Percentiles rank a stretch among this genome's conserved stretches.
Evolutionary conservation across 1,140 invertebrate genomes (phyloP).

Genomic region (Polypedilum pembai): DNA sequence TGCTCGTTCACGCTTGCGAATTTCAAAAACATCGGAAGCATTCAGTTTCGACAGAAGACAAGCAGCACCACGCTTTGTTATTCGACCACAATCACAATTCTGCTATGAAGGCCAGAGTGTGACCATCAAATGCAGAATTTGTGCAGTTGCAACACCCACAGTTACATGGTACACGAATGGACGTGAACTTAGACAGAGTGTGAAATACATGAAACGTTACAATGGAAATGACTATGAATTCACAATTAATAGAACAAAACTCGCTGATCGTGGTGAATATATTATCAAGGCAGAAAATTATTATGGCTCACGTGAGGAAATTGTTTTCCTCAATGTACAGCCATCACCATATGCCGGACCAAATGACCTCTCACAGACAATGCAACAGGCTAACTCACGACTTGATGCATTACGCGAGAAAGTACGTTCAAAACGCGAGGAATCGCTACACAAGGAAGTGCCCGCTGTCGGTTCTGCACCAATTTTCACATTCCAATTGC

Average conservation of each 20-base stretch:
- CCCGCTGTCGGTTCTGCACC: conserved; percentile 84
- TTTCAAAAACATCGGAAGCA: conserved; percentile 32
- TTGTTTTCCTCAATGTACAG: conserved; percentile 96
- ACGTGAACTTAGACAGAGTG: conserved; percentile 88
- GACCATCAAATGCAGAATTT: conserved; percentile 93
- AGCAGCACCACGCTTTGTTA: conserved; percentile 95
- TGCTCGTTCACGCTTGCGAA: not conserved
- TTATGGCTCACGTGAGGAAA: conserved; percentile 92
- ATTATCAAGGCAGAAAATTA: conserved; percentile 95
- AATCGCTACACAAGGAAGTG: conserved; percentile 67
- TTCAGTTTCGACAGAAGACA: conserved; percentile 82
- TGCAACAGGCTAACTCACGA: conserved; percentile 52
- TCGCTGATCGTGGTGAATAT: conserved; percentile 95
- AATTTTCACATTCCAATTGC: conserved; percentile 91
- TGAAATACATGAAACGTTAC: conserved; percentile 99
- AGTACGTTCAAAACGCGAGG: conserved; percentile 48
- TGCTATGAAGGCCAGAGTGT: conserved; percentile 95
- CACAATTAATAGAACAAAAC: conserved; percentile 90
- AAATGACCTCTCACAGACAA: conserved; percentile 61
- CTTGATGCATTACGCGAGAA: conserved; percentile 24
- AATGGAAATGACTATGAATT: conserved; percentile 94
- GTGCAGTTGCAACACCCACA: conserved; percentile 88
- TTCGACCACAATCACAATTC: conserved; percentile 89
- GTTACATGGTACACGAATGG: conserved; percentile 94
- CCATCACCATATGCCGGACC: conserved; percentile 75